Conservation (phyloP, 2,888 invertebrate species). For the Nemapogon koenigi region DNA sequence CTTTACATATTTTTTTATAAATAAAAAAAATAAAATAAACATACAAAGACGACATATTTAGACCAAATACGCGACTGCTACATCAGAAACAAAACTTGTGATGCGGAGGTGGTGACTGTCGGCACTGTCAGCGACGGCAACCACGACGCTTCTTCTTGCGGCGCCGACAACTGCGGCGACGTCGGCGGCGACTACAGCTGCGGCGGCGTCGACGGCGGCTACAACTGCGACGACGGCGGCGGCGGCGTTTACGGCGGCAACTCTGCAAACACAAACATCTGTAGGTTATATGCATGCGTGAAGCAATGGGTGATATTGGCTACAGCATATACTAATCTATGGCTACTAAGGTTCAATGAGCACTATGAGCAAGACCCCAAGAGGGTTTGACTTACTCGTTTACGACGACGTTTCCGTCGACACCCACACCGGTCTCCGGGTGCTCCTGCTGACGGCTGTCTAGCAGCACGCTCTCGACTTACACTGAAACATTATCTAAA, state of each 20-base stretch:
- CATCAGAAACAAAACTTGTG: no score
- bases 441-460: no score
- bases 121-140: slow-evolving; percentile 27
- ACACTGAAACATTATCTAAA: no score
- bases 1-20: not conserved
- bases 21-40: not conserved
- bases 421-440: not conserved
- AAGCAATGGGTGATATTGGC: no score
- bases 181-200: slow-evolving; percentile 19
- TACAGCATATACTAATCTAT: no score
- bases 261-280: not conserved
- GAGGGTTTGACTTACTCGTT: no score
- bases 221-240: slow-evolving; percentile 10
- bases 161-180: slow-evolving; percentile 24
- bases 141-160: slow-evolving; percentile 26
- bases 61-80: not conserved
- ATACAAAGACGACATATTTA: not conserved
- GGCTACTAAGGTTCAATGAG: no score
- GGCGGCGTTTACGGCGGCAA: slow-evolving; percentile 6
- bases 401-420: not conserved
- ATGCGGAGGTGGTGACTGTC: slow-evolving; percentile 29
- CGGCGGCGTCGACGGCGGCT: slow-evolving; percentile 15
- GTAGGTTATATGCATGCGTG: no score
- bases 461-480: no score
- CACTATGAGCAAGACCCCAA: no score